Evolutionary conservation across 2,888 invertebrate species (phyloP).

Genomic region (Camptogramma bilineatum): DNA sequence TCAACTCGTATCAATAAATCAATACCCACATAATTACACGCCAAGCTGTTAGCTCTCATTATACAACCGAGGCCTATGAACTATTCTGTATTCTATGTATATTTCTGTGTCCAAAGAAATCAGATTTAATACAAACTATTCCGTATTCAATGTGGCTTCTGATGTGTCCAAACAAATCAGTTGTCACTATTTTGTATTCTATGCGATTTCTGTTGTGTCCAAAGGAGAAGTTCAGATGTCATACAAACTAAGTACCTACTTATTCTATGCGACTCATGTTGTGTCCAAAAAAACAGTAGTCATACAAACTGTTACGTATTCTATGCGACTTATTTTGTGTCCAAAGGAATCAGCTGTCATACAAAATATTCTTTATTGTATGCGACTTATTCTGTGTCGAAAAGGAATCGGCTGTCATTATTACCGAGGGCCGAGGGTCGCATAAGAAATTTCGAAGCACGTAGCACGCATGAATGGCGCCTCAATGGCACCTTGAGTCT

Average conservation of each 20-base stretch:
- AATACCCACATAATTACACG: conserved; percentile 49
- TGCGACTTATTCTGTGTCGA: neutral
- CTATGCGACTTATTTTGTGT: no score
- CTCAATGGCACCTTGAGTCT: conserved; percentile 72
- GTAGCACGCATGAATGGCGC: conserved; percentile 63
- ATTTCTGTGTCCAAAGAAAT: neutral
- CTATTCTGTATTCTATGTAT: conserved; percentile 10
- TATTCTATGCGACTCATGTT: neutral
- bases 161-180: no score
- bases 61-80: conserved; percentile 48
- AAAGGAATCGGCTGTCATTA: conserved; percentile 9
- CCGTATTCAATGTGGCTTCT: no score
- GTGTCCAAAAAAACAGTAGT: neutral
- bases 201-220: neutral
- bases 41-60: conserved; percentile 48
- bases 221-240: no score
- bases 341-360: no score
- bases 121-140: neutral
- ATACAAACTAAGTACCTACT: no score
- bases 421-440: conserved; percentile 45
- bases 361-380: neutral
- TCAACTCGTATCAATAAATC: conserved; percentile 43
- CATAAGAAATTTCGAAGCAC: conserved; percentile 65
- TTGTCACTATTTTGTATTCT: conserved; percentile 2
- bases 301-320: neutral